Base-by-base conservation (phyloP, 2,888 invertebrate genomes). In the Chromoteleia sp. region DNA sequence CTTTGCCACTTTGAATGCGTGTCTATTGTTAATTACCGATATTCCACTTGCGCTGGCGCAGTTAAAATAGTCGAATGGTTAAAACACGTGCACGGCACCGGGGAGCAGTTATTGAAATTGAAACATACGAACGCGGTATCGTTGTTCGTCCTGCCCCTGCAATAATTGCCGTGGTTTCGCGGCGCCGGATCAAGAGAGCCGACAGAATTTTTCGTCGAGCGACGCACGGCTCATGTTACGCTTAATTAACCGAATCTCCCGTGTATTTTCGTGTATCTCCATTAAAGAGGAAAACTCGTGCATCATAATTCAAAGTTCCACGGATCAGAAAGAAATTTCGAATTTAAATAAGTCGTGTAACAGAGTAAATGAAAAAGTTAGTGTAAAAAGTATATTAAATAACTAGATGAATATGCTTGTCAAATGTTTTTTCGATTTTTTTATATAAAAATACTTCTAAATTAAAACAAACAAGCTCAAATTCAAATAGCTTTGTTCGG, bases 31-130 rank as follows among this genome's bases (percentile, higher is more conserved):
- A 91, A 91, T 91, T 91, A 91, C 91, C 91, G 90, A 91, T 91
- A 91, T 91, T 90, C 90, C 89, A 89, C 87, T 86, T 88, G 87
- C 88, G 87, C 87, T 81, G 83, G 82, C 84, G 84, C 80, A 81
- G 84, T 86, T 85, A 86, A 86, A 88, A 87, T 82, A 63, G 59
- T 65, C 30, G 39, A 43, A 6, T 25, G 25, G 25, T 25, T 25
- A 25, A 25, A 25, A 25, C 25, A 25, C 3, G 25, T 58, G 56
- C 33, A 7, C 68, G 89, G 89, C 91, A 89, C 92, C 89, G 86
- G 92, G 92, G 92, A 92, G 90, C 88, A 91, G 91, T 92, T 92
- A 92, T 92, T 92, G 92, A 92, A 92, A 92, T 91, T 91, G 91
- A 92, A 92, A 91, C 91, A 92, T 90, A 90, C 88, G 87, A 87